Conservation (phyloP, 2,888 invertebrate species). For the Calliphora vomitoria region DNA sequence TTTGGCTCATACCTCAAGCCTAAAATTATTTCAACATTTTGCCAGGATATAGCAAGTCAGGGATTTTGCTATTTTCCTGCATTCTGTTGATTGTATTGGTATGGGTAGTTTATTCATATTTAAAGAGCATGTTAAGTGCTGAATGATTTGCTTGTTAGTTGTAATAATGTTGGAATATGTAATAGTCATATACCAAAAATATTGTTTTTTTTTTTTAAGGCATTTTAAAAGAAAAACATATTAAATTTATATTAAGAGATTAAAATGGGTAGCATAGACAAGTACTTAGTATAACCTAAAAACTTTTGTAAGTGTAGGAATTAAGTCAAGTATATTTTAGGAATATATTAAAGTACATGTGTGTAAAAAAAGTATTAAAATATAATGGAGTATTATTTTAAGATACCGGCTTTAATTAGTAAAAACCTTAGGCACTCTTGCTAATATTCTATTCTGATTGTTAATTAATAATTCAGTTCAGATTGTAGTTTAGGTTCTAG, state of each 20-base stretch:
- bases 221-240: slow-evolving; percentile 16
- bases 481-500: too few relatives aligned
- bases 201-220: background rate
- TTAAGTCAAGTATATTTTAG: background rate
- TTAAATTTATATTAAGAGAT: slow-evolving; percentile 60
- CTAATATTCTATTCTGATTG: too few relatives aligned
- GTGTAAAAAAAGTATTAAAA: too few relatives aligned
- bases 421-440: too few relatives aligned
- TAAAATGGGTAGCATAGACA: slow-evolving; percentile 2
- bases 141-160: slow-evolving; percentile 74
- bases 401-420: background rate
- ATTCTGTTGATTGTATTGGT: slow-evolving; percentile 43
- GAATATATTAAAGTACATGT: background rate
- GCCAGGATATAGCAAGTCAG: slow-evolving; percentile 35
- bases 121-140: slow-evolving; percentile 73
- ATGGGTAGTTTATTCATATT: slow-evolving; percentile 73
- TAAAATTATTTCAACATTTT: slow-evolving; percentile 63
- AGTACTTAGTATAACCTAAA: background rate
- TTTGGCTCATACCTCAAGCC: slow-evolving; percentile 54
- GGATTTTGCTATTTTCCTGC: slow-evolving; percentile 30
- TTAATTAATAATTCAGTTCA: too few relatives aligned
- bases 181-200: slow-evolving; percentile 33
- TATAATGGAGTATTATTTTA: background rate
- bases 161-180: slow-evolving; percentile 59
- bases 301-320: background rate